Percentiles rank a stretch among this genome's conserved stretches.
phyloP scores from a whole-genome alignment of 2,797 vertebrate genomes.

The Mallotus villosus region DNA sequence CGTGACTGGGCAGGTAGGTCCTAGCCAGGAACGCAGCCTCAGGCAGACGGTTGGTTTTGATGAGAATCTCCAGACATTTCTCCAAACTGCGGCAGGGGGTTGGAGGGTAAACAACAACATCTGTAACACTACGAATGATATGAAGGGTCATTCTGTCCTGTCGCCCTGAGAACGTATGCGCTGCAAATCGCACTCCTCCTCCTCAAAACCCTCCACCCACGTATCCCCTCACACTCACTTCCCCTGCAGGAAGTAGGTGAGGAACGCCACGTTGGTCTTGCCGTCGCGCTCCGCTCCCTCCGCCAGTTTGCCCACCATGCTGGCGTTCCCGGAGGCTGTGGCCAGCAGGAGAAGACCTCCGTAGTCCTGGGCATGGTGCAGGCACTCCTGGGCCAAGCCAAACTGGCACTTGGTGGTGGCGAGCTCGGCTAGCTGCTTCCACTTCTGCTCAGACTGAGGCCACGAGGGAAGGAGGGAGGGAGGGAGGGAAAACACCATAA shows the following conservation, averaged over 20 bases:
- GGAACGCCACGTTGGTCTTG: constrained; percentile 80
- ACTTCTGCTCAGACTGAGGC: constrained; percentile 92
- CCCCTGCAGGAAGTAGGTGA: constrained; percentile 75
- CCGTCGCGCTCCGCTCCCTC: constrained; percentile 77
- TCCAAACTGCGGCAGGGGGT: constrained; percentile 75
- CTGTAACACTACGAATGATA: background rate
- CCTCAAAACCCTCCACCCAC: background rate
- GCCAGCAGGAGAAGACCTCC: constrained; percentile 92
- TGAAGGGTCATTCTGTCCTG: background rate
- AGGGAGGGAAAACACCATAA: background rate
- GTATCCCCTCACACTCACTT: constrained; percentile 42
- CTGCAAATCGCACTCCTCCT: background rate
- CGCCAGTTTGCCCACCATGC: constrained; percentile 89
- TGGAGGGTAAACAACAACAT: constrained; percentile 4
- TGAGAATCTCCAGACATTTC: constrained; percentile 90
- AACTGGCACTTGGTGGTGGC: constrained; percentile 94
- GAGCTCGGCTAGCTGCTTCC: constrained; percentile 96
- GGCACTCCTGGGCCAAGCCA: constrained; percentile 91
- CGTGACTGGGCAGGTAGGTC: constrained; percentile 92
- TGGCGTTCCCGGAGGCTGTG: constrained; percentile 87
- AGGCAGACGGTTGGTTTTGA: constrained; percentile 89
- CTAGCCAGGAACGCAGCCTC: constrained; percentile 95
- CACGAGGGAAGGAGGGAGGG: constrained; percentile 15
- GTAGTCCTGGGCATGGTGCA: constrained; percentile 93
- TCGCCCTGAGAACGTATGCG: background rate